These are phyloP conservation scores for Catostomus latipinnis DNA, from an alignment of 2,797 vertebrate genomes.

Conservation along the genomic window DNA sequence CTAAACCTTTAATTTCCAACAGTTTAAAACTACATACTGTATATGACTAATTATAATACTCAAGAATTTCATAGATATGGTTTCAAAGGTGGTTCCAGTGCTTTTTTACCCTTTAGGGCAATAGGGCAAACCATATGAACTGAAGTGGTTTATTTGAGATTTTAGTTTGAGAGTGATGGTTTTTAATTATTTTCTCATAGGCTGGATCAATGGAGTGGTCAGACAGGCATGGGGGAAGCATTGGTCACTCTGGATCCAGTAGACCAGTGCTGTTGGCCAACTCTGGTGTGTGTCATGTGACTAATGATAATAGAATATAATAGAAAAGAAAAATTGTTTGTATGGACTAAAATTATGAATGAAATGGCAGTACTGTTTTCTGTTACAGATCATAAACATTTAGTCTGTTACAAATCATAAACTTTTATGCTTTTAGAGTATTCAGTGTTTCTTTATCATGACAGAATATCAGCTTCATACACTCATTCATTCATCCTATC, in stretches of 20 bases:
- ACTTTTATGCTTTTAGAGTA: background rate
- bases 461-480: background rate
- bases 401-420: background rate
- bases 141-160: background rate
- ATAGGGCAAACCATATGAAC: background rate
- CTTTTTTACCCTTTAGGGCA: background rate
- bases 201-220: background rate
- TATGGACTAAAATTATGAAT: background rate
- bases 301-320: background rate
- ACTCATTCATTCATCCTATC: background rate
- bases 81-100: background rate
- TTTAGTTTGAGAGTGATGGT: background rate
- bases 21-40: background rate
- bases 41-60: background rate
- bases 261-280: background rate
- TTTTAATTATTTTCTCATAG: slow-evolving; percentile 5
- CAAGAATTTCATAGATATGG: background rate
- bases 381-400: background rate
- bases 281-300: slow-evolving; percentile 8
- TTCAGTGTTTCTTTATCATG: background rate
- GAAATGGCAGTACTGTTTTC: background rate
- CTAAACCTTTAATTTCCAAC: background rate
- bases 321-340: background rate
- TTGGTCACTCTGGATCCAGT: background rate
- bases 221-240: slow-evolving; percentile 2